Base-by-base conservation (phyloP, 2,113 vertebrate genomes). In the Chionomys nivalis region DNA sequence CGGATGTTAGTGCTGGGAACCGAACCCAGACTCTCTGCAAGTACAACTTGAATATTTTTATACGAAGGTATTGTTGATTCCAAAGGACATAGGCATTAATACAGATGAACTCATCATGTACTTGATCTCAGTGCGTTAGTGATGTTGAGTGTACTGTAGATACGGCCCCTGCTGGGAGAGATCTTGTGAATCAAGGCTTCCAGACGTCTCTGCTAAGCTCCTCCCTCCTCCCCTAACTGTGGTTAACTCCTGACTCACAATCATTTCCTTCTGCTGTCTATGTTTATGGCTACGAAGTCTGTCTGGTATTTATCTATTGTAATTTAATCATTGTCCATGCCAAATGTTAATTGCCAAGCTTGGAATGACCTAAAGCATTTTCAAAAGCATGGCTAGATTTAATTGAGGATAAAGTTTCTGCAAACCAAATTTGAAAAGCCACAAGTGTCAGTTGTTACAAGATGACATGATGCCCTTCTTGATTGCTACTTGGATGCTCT, bases 311-410 rank as follows among this genome's bases (percentile, higher is more conserved):
- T 97, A 95, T 95, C 95, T 94, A 44, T 70, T 96, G 95, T 95
- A 87, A 82, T 72, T 94, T 77, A 91, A 61, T 91, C 96, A 83
- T 89, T 96, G 95, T 75, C 55, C 97, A 90, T 90, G 91, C 94
- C 97, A 97, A 96, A 94, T 93, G 90, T 97, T 97, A 90, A 96
- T 93, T 97, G 97, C 98, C 0, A 0, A 89, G 90, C 86, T 98
- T 98, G 92, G 95, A 93, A 73, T 97, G 82, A 98, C 92, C 89
- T 93, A 95, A 96, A 97, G 75, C 92, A 92, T 92, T 63, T 96
- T 95, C 49, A 58, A 97, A 97, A 97, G 96, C 97, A 97, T 96
- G 96, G 94, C 65, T 96, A 95, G 87, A 94, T 94, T 94, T 96
- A 91, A 87, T 93, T 90, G 26, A 88, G 68, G 72, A 86, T 94